Conservation (phyloP, 2,888 invertebrate genomes). For the Cheiracanthium punctorium region DNA sequence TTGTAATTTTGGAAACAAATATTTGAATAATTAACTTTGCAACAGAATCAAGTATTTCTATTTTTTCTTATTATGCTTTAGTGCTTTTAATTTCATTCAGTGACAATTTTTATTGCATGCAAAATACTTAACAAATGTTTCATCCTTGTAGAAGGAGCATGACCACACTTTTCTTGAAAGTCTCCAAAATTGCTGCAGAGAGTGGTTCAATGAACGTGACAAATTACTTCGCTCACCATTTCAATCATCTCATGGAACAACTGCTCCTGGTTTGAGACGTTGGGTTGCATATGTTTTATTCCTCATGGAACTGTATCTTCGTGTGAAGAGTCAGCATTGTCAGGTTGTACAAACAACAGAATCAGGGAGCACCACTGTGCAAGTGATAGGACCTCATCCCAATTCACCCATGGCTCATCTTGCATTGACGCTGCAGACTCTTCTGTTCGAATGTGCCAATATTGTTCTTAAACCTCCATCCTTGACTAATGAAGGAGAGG, state of each 20-base stretch:
- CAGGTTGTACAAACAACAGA: constrained; percentile 78
- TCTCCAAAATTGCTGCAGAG: constrained; percentile 90
- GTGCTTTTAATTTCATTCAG: too few species aligned
- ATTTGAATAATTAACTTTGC: too few species aligned
- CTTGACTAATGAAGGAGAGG: constrained; percentile 87
- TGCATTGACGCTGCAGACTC: constrained; percentile 77
- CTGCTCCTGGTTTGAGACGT: constrained; percentile 78
- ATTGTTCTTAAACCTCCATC: constrained; percentile 85
- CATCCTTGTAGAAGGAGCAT: constrained; percentile 82
- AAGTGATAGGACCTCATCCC: constrained; percentile 31
- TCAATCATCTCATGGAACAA: constrained; percentile 34
- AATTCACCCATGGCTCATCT: constrained; percentile 53
- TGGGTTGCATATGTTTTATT: constrained; percentile 90
- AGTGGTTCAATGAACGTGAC: constrained; percentile 90
- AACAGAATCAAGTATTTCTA: too few species aligned
- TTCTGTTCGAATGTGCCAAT: constrained; percentile 92
- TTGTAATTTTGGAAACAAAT: too few species aligned
- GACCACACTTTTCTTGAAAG: constrained; percentile 93
- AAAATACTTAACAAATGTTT: too few species aligned
- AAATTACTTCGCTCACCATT: constrained; percentile 78
- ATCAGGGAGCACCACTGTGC: constrained; percentile 16
- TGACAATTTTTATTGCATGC: too few species aligned
- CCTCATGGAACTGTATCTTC: constrained; percentile 88
- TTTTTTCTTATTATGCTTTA: too few species aligned
- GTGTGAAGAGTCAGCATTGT: constrained; percentile 84